Base-by-base conservation (phyloP, 2,113 vertebrate genomes). In the Otis tarda region DNA sequence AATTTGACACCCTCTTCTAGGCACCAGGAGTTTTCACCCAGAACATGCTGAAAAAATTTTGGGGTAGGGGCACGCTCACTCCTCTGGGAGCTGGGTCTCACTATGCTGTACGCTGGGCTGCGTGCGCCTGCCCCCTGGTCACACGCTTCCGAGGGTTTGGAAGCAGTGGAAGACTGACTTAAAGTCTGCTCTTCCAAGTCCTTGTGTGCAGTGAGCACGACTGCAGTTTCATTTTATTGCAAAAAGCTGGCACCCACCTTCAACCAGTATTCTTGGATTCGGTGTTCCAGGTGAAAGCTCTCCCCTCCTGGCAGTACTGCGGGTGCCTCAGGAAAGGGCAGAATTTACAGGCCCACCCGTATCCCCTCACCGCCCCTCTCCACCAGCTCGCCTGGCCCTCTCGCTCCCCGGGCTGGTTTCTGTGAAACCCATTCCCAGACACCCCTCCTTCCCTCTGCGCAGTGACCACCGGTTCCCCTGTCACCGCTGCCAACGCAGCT, bases 71-170 rank as follows among this genome's bases (percentile, higher is more conserved):
- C 47, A 53, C 30, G 6, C 15, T 11, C 0, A 1, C 82, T 53
- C 15, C 56, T 22, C 25, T 13, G 3, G 55, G 61, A 55, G 63
- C 41, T 25, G 47, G 43, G 11, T 45, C 61, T 17, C n/a, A 7
- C 77, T 4, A 3, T 4, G 2, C 10, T 2, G 5, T 2, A 3
- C 1, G 2, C 1, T 6, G 21, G 35, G 33, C 43, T 50, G 52
- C 41, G 41, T 11, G 27, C 19, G 2, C 27, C 6, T 7, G 12
- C n/a, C 24, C 49, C 41, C 49, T 17, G 27, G 18, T 27, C 39
- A 11, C 14, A 60, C 12, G 4, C 15, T 33, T 27, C 75, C 25
- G 13, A 17, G 47, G n/a, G 39, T 7, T 4, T 73, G 53, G 60
- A 28, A 68, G 35, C 13, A 43, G 35, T 7, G 27, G 35, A 39